phyloP scores from a whole-genome alignment of 2,888 invertebrate genomes.

The Hylaea fasciaria region DNA sequence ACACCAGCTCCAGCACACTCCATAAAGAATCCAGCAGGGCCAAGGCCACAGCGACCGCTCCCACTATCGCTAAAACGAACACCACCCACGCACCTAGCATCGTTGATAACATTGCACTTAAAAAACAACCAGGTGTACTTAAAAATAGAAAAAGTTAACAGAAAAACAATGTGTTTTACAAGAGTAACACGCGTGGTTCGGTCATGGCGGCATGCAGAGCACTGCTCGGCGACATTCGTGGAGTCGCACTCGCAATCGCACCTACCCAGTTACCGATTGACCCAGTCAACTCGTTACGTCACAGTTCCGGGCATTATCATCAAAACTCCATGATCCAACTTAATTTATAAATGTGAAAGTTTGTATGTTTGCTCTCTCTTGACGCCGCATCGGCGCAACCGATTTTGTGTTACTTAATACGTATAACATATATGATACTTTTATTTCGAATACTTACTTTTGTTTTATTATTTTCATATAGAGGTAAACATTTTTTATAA shows the following conservation, averaged over 20 bases:
- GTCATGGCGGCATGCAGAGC: conserved; percentile 28
- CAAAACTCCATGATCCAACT: not conserved
- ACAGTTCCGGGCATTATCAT: conserved; percentile 8
- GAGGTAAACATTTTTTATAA: no score
- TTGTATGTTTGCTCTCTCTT: no score
- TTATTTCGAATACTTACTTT: no score
- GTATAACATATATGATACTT: no score
- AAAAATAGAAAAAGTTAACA: not conserved
- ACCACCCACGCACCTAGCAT: conserved; percentile 46
- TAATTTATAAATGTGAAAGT: no score
- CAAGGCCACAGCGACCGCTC: conserved; percentile 77
- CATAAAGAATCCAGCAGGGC: conserved; percentile 86
- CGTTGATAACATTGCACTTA: no score
- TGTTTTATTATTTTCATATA: no score
- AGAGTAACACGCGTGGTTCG: conserved; percentile 21
- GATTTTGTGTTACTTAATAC: no score
- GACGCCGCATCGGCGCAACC: no score
- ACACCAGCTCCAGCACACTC: conserved; percentile 84
- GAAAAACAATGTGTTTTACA: conserved; percentile 10
- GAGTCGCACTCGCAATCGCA: conserved; percentile 21
- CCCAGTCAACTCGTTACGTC: conserved; percentile 19
- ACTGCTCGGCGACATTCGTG: conserved; percentile 30
- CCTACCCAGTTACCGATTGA: conserved; percentile 5
- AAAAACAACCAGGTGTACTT: no score
- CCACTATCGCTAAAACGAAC: conserved; percentile 75